Evolutionary conservation across 2,797 vertebrate species (phyloP), one percentile per base, ranked within the genome.

Genomic region (Oophaga sylvatica): DNA sequence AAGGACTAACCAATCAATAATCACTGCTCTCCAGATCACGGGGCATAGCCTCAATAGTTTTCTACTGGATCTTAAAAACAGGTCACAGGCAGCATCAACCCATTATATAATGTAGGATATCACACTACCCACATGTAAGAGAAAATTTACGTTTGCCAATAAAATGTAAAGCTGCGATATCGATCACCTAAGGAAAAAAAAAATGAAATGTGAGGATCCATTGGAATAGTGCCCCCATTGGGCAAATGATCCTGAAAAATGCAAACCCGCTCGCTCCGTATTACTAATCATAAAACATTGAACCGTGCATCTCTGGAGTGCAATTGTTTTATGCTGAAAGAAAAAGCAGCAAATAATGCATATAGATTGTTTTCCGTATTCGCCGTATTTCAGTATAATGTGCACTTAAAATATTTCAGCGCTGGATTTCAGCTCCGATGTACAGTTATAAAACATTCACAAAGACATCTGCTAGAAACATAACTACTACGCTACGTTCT

Each of bases 211-310:
- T 56, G 10, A 80, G 11, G 29, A 8, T 62, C 78, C 57, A 80
- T 4, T 41, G 59, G 16, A 60, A 80, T 80, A 80, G 78, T 80
- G 78, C 78, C 78, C 53, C 56, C 78, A 62, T 7, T 41, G 31
- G 78, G 59, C 78, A 63, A 80, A 62, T 80, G 26, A 80, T 80
- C 57, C 26, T 60, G 59, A 80, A 41, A 41, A 80, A 80, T 80
- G 59, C 35, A 63, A 62, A 80, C 78, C 35, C 35, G 57, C 78
- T 62, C 31, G 29, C 57, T 80, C 10, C 31, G 41, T 62, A 80
- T 41, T 45, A 41, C 57, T 41, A 60, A 80, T 77, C 16, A 77
- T 48, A 77, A 77, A 77, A 53, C 75, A 77, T 77, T 77, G 57
- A 80, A 80, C 26, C 31, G 41, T 41, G 57, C 10, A 63, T 60